Percentiles rank a stretch among this genome's conserved stretches.
Evolutionary conservation across 2,888 invertebrate genomes (phyloP).

Genomic region (Stomorhina lunata): DNA sequence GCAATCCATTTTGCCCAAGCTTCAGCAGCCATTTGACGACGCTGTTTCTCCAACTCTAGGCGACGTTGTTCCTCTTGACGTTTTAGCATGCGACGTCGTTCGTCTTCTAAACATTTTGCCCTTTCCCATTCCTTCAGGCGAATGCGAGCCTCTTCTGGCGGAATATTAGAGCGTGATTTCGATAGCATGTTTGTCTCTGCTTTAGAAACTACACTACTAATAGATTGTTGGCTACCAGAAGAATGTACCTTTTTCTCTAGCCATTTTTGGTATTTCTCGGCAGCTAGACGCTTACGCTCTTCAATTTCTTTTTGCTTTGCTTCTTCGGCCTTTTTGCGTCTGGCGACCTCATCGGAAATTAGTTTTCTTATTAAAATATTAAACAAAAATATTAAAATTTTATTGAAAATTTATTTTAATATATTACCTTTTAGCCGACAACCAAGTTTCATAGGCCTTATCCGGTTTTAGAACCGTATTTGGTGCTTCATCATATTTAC

Average conservation of each 20-base stretch:
- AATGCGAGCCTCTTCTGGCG: conserved; percentile 58
- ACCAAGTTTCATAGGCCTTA: conserved; percentile 75
- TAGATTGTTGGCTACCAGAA: conserved; percentile 29
- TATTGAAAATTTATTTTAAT: neutral
- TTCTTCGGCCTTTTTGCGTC: conserved; percentile 67
- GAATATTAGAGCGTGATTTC: conserved; percentile 54
- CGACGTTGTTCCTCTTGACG: conserved; percentile 66
- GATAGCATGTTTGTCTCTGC: neutral
- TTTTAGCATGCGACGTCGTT: conserved; percentile 69
- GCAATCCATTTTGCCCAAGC: conserved; percentile 76
- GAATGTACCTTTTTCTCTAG: conserved; percentile 68
- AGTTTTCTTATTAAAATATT: conserved; percentile 64
- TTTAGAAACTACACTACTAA: neutral
- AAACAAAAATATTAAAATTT: neutral
- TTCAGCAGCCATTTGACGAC: conserved; percentile 69
- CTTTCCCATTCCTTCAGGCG: conserved; percentile 71
- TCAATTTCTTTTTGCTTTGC: conserved; percentile 65
- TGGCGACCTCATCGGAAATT: conserved; percentile 67
- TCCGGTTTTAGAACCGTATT: conserved; percentile 71
- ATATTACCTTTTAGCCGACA: conserved; percentile 73
- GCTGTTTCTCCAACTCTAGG: conserved; percentile 64
- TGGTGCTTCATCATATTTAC: conserved; percentile 69
- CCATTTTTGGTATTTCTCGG: conserved; percentile 74
- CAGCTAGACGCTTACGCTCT: conserved; percentile 70
- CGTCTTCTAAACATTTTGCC: conserved; percentile 68